Evolutionary conservation across 1,140 invertebrate genomes (phyloP), one percentile per base, ranked within the genome.

Genomic region (Gryllus bimaculatus): DNA sequence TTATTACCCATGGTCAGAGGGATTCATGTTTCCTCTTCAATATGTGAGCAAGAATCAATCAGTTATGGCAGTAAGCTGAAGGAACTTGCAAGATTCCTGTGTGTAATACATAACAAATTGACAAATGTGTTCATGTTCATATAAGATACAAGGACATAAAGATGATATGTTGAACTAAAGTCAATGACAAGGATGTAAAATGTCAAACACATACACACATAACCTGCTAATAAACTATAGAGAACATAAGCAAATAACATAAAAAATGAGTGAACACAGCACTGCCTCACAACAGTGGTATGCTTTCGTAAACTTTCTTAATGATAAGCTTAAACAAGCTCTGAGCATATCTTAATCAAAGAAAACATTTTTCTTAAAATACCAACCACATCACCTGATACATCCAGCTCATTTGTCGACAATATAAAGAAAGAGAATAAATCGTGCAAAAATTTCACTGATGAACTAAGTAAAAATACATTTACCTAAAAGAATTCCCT

Each of bases 1-100:
- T 48, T 82, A 82, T 91, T 92, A 93, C 92, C 92, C 92, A 89
- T 92, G 92, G 89, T 93, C 92, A 84, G 91, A 92, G 85, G 91
- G 90, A 89, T 93, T 93, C 91, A 93, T 92, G 82, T 84, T 91
- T 84, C 85, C 81, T 85, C 83, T 83, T 83, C 82, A 80, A 81
- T 47, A 78, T 80, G 75, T 79, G 79, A 47, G 82, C 80, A 83
- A 83, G 79, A 75, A 74, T 79, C 78, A 48, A 75, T 79, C 80
- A 82, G 80, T 81, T 79, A 84, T 82, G 80, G 81, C 81, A 83
- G 82, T 81, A 81, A 79, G 73, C 78, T 73, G 78, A 73, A 75
- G 78, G 73, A 79, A 79, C 76, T 54, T 77, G 76, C 48, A 48
- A 47, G 76, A 54, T 77, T 77, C 76, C 76, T 77, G 48, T 12